Evolutionary conservation across 2,113 vertebrate species (phyloP).

Genomic region (Cololabis saira): DNA sequence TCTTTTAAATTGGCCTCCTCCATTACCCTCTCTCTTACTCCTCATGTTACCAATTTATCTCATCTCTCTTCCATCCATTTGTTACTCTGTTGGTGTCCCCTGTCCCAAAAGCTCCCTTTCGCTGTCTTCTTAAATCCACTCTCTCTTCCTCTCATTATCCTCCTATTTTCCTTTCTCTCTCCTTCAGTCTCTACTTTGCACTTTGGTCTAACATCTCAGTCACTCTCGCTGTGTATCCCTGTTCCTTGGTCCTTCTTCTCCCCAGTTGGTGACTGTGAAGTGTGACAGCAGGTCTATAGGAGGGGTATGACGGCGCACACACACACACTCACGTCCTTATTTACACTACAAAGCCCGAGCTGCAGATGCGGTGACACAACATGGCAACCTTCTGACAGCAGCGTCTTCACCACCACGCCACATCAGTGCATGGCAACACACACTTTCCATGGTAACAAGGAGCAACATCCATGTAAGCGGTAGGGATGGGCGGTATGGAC

Average conservation of each 20-base stretch:
- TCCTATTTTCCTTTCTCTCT: conserved; percentile 35
- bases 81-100: conserved; percentile 27
- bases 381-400: conserved; percentile 64
- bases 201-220: conserved; percentile 41
- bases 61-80: conserved; percentile 30
- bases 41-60: conserved; percentile 51
- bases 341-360: conserved; percentile 71
- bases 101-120: conserved; percentile 49
- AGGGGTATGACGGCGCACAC: conserved; percentile 44
- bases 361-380: conserved; percentile 49
- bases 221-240: conserved; percentile 16
- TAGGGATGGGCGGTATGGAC: no score
- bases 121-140: conserved; percentile 44
- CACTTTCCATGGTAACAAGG: conserved; percentile 68
- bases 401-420: conserved; percentile 65
- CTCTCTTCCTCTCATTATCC: conserved; percentile 51
- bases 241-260: conserved; percentile 1
- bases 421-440: conserved; percentile 57
- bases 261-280: conserved; percentile 44
- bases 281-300: conserved; percentile 56
- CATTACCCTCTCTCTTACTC: conserved; percentile 16
- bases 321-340: conserved; percentile 51
- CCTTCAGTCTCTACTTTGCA: conserved; percentile 39
- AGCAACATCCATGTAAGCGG: conserved; percentile 44
- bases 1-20: conserved; percentile 48